Percentiles rank a stretch among this genome's conserved stretches.
Evolutionary conservation across 2,113 vertebrate species (phyloP).

Genomic region (Spheniscus mendiculus): DNA sequence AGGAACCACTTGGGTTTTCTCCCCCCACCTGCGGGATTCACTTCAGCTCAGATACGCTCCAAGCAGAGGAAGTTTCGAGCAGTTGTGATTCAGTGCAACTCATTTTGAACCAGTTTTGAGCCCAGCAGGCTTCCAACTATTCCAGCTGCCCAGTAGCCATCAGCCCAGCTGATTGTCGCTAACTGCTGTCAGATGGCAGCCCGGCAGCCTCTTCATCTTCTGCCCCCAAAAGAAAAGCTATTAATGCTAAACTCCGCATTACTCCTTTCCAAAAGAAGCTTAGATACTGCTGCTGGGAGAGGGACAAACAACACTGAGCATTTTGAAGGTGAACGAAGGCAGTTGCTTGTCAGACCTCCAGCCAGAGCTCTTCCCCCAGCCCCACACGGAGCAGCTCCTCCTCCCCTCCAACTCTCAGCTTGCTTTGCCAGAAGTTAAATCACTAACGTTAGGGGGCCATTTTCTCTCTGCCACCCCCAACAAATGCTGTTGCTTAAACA

Average conservation of each 20-base stretch:
- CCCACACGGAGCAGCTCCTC: background rate
- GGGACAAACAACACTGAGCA: background rate
- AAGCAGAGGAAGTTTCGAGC: background rate
- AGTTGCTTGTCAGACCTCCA: background rate
- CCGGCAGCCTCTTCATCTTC: background rate
- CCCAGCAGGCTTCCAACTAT: background rate
- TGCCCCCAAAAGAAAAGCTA: background rate
- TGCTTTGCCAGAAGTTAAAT: background rate
- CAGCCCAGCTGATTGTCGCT: background rate
- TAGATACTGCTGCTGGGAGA: background rate
- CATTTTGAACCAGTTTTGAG: background rate
- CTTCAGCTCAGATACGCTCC: background rate
- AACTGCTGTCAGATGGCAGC: background rate
- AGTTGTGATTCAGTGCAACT: background rate
- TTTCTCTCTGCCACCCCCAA: background rate
- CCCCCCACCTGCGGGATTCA: background rate
- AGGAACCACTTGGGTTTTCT: background rate
- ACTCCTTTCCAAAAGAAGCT: background rate
- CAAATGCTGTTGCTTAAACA: background rate
- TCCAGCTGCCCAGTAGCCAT: slow-evolving; percentile 5
- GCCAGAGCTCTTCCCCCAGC: background rate
- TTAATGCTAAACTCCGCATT: background rate
- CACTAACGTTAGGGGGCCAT: background rate
- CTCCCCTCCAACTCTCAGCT: background rate
- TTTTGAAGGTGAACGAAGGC: background rate